Conservation (phyloP, 2,888 invertebrate species). For the Platycheirus albimanus region DNA sequence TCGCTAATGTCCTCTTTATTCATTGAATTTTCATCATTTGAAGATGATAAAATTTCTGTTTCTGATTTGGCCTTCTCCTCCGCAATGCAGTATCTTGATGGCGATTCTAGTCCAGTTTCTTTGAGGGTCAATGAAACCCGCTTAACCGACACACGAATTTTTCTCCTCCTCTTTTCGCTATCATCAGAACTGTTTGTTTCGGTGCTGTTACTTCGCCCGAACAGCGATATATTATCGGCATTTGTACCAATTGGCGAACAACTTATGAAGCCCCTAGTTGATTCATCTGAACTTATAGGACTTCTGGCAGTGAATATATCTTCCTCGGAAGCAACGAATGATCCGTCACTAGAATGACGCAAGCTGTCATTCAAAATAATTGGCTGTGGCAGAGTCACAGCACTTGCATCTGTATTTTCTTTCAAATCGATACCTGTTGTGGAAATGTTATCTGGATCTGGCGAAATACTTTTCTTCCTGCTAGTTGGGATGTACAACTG, state of each 20-base stretch:
- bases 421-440: conserved; percentile 63
- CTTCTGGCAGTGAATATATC: conserved; percentile 28
- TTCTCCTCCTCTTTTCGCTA: conserved; percentile 45
- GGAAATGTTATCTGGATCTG: conserved; percentile 36
- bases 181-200: conserved; percentile 59
- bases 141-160: conserved; percentile 56
- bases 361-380: conserved; percentile 34
- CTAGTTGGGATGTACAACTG: not conserved
- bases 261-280: not conserved
- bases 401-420: conserved; percentile 52
- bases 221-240: conserved; percentile 45
- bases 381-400: conserved; percentile 50
- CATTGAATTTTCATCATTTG: conserved; percentile 43
- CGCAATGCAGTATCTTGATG: too few relatives aligned
- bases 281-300: conserved; percentile 58
- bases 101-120: conserved; percentile 3
- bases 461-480: not conserved
- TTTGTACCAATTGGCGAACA: conserved; percentile 18
- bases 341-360: conserved; percentile 42
- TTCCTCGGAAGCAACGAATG: conserved; percentile 55
- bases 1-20: not conserved
- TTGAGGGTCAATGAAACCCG: conserved; percentile 33
- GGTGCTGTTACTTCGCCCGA: conserved; percentile 55
- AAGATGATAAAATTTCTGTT: conserved; percentile 41
- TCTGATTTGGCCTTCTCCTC: conserved; percentile 5